phyloP scores from a whole-genome alignment of 2,888 invertebrate genomes.

The Drosophila pseudotakahashii region DNA sequence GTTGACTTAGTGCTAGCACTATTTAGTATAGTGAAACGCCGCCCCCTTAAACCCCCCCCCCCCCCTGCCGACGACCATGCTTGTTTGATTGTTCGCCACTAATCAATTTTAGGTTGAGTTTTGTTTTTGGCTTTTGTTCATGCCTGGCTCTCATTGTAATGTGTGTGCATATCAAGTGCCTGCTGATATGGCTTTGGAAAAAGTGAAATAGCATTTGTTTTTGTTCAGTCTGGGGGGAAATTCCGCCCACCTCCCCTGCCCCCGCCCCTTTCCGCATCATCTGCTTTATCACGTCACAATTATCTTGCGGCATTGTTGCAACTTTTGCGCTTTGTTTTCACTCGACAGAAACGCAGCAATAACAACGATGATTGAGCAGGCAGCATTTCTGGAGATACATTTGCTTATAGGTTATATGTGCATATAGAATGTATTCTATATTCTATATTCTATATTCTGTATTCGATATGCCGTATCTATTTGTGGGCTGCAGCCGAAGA shows the following conservation, averaged over 20 bases:
- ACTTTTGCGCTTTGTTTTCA: constrained; percentile 58
- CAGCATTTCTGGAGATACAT: constrained; percentile 11
- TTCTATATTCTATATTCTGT: constrained; percentile 4
- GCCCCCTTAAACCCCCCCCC: too few relatives aligned
- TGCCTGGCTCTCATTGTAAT: constrained; percentile 11
- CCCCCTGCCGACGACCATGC: background rate
- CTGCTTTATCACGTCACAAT: constrained; percentile 61
- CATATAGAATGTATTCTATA: background rate
- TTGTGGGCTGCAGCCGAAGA: constrained; percentile 2
- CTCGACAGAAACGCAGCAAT: constrained; percentile 2
- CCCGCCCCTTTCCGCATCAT: constrained; percentile 1
- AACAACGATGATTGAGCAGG: constrained; percentile 16
- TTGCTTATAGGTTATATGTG: background rate
- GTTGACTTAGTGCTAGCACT: background rate
- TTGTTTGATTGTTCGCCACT: constrained; percentile 25
- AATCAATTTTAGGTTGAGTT: constrained; percentile 42
- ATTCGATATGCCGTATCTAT: constrained; percentile 8
- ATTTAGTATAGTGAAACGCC: background rate
- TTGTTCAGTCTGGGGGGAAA: background rate
- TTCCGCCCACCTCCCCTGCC: constrained; percentile 5
- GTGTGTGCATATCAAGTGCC: constrained; percentile 7
- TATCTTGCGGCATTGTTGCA: constrained; percentile 67
- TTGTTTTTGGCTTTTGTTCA: constrained; percentile 19
- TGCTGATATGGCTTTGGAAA: constrained; percentile 25
- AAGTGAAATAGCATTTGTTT: constrained; percentile 20